Conservation (phyloP, 1,140 invertebrate species). For the Diprion similis region DNA sequence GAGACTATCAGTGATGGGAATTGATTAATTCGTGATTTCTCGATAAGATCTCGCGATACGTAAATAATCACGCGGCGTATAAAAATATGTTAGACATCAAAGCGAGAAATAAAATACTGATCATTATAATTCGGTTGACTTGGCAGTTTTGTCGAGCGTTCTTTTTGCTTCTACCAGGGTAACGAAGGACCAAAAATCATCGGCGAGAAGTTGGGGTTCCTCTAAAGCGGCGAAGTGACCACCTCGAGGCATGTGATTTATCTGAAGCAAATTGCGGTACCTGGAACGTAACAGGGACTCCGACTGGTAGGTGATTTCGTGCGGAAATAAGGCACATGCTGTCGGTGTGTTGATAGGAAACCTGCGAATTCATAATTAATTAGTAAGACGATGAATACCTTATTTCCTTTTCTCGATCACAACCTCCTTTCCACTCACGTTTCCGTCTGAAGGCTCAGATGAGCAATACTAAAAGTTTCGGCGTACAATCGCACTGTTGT, state of each 20-base stretch:
- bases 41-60: no score
- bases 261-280: constrained; percentile 70
- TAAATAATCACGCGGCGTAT: no score
- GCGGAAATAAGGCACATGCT: constrained; percentile 69
- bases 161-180: constrained; percentile 17
- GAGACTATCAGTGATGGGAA: no score
- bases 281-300: constrained; percentile 67
- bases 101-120: no score
- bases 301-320: constrained; percentile 69
- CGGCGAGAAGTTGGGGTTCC: constrained; percentile 72
- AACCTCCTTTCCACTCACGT: constrained; percentile 47
- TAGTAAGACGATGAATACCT: constrained; percentile 13
- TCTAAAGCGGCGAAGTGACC: constrained; percentile 90
- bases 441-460: constrained; percentile 57
- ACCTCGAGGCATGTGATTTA: constrained; percentile 68
- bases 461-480: constrained; percentile 64
- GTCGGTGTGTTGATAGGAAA: constrained; percentile 68
- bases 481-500: constrained; percentile 79
- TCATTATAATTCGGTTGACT: constrained; percentile 23
- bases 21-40: no score
- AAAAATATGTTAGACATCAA: no score
- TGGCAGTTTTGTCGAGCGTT: constrained; percentile 33
- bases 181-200: constrained; percentile 67
- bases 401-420: background rate
- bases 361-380: constrained; percentile 56